Conservation (phyloP, 2,113 vertebrate genomes). For the Rousettus leschenaultii region DNA sequence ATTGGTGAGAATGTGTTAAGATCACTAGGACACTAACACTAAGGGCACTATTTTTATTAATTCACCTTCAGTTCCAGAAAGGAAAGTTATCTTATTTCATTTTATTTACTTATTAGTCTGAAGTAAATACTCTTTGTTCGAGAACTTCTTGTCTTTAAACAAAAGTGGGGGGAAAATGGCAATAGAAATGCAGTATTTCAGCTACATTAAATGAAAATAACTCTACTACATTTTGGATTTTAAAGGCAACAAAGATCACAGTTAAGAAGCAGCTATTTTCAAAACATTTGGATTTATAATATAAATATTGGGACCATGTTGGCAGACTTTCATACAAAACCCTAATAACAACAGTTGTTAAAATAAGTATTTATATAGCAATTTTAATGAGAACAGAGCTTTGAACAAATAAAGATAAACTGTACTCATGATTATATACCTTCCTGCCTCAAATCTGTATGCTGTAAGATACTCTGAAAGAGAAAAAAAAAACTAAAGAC, state of each 20-base stretch:
- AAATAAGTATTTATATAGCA: conserved; percentile 46
- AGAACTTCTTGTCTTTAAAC: conserved; percentile 34
- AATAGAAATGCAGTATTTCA: neutral
- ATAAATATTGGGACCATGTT: conserved; percentile 56
- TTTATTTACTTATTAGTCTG: neutral
- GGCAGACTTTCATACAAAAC: conserved; percentile 57
- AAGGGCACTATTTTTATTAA: neutral
- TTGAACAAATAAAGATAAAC: conserved; percentile 60
- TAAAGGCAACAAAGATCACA: conserved; percentile 56
- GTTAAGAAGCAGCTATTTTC: conserved; percentile 40
- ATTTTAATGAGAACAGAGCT: conserved; percentile 50
- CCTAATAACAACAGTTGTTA: conserved; percentile 62
- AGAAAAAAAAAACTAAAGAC: neutral
- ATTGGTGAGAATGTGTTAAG: neutral
- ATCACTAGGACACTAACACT: neutral
- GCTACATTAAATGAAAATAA: conserved; percentile 58
- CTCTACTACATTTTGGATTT: conserved; percentile 20
- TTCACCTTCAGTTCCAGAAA: neutral
- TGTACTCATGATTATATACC: neutral
- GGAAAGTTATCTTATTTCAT: neutral
- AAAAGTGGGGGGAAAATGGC: neutral
- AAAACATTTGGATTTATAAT: conserved; percentile 55
- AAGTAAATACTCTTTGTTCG: conserved; percentile 13
- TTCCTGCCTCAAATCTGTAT: neutral
- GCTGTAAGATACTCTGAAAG: neutral